phyloP scores from a whole-genome alignment of 2,113 vertebrate species.

The Cephalopholis sonnerati region DNA sequence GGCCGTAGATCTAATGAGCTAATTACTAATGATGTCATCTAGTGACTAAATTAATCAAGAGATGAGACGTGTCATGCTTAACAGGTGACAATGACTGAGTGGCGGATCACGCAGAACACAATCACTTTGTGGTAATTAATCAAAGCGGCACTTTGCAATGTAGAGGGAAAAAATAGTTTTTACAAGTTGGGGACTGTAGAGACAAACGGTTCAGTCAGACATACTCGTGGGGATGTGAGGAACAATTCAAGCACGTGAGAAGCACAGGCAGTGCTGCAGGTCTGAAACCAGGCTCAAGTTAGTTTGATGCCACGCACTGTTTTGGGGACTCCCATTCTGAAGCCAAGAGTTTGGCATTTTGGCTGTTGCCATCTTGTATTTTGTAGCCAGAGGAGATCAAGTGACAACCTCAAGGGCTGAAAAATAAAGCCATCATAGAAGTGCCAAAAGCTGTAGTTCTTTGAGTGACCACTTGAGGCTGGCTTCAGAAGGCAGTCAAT shows the following conservation, averaged over 20 bases:
- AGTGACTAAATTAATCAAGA: background rate
- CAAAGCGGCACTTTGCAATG: background rate
- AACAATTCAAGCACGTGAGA: background rate
- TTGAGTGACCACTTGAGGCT: no score
- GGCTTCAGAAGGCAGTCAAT: no score
- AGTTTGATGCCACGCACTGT: no score
- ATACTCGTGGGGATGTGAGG: background rate
- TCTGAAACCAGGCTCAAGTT: background rate
- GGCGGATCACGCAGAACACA: background rate
- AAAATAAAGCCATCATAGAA: no score
- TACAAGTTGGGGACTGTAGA: background rate
- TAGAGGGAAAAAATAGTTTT: background rate
- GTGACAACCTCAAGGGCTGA: no score
- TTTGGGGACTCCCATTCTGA: no score
- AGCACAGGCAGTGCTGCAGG: background rate
- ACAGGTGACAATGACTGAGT: background rate
- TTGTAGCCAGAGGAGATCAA: no score
- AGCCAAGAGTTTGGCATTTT: no score
- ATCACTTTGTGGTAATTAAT: background rate
- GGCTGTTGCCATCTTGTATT: no score
- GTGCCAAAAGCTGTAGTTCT: no score
- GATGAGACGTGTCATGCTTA: background rate
- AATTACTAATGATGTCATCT: background rate
- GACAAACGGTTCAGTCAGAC: no score
- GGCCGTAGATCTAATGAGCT: background rate